Percentiles rank a stretch among this genome's conserved stretches.
Conservation (phyloP, 2,888 invertebrate genomes). For the Pammene fasciana region DNA sequence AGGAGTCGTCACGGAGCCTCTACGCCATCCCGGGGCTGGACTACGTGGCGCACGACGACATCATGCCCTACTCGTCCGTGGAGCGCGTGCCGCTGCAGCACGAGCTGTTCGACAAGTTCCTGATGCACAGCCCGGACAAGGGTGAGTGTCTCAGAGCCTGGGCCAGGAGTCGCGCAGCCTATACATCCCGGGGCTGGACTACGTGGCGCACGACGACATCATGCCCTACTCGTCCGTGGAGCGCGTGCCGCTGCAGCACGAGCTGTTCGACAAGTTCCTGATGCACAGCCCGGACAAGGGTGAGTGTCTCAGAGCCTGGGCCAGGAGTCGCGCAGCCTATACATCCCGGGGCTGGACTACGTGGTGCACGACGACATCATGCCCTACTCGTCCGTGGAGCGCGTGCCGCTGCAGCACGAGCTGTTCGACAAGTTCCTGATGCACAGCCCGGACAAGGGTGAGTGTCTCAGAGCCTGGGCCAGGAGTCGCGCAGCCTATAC, state of each 20-base stretch:
- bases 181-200: constrained; percentile 98
- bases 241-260: constrained; percentile 95
- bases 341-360: constrained; percentile 98
- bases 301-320: constrained; percentile 50
- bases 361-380: constrained; percentile 99
- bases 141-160: constrained; percentile 67
- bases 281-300: constrained; percentile 90
- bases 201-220: constrained; percentile 98
- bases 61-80: constrained; percentile 95
- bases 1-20: constrained; percentile 96
- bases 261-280: constrained; percentile 97
- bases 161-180: constrained; percentile 95
- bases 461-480: constrained; percentile 57
- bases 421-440: constrained; percentile 97
- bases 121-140: constrained; percentile 90
- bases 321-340: constrained; percentile 96
- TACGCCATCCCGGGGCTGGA: constrained; percentile 99
- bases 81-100: constrained; percentile 96
- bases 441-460: constrained; percentile 90
- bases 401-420: constrained; percentile 96
- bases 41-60: constrained; percentile 99
- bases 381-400: constrained; percentile 95
- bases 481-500: constrained; percentile 96
- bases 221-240: constrained; percentile 96
- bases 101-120: constrained; percentile 98